Evolutionary conservation across 2,113 vertebrate species (phyloP).

Genomic region (Mus pahari): DNA sequence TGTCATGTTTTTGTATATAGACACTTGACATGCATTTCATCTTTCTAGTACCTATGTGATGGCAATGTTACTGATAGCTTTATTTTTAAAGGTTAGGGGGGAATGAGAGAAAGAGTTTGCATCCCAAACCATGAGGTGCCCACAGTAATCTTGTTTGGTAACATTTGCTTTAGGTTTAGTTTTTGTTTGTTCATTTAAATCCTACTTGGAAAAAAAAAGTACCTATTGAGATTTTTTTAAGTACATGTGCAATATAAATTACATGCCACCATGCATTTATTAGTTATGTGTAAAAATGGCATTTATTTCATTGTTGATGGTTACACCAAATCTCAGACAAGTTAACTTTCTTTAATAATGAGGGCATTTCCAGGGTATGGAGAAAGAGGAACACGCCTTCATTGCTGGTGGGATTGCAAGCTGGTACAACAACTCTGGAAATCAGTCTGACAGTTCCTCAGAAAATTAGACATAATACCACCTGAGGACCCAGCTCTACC

Average conservation of each 20-base stretch:
- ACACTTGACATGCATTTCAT: neutral
- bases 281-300: neutral
- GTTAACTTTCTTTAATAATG: constrained; percentile 13
- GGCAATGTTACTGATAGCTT: neutral
- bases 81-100: neutral
- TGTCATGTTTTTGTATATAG: constrained; percentile 17
- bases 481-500: too few species aligned
- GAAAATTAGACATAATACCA: too few species aligned
- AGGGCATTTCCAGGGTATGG: neutral
- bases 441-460: too few species aligned
- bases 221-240: neutral
- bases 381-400: too few species aligned
- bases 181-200: neutral
- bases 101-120: neutral
- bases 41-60: constrained; percentile 8
- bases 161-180: neutral
- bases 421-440: too few species aligned
- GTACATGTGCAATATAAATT: neutral
- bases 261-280: neutral
- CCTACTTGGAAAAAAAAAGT: neutral
- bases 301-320: neutral
- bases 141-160: neutral
- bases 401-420: too few species aligned
- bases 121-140: neutral
- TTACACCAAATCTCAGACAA: neutral